Conservation (phyloP, 2,797 vertebrate genomes). For the Antrozous pallidus region DNA sequence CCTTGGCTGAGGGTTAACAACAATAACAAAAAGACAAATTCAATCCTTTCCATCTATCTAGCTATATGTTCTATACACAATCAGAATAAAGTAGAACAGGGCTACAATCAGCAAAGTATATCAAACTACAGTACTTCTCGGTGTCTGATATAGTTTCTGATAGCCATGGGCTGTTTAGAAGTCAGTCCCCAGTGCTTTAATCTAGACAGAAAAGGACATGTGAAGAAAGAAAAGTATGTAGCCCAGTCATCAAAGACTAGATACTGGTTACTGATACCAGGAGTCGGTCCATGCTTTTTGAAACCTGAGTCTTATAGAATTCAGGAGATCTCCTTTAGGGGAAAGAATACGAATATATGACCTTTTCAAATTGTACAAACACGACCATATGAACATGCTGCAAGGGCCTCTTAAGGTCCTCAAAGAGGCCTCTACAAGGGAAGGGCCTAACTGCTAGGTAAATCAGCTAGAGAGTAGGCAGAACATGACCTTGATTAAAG, state of each 20-base stretch:
- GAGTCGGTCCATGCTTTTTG: not conserved
- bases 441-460: not conserved
- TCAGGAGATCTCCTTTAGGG: not conserved
- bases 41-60: not conserved
- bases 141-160: constrained; percentile 5
- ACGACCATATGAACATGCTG: not conserved
- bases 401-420: not conserved
- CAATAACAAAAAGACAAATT: not conserved
- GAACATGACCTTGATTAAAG: too few relatives aligned
- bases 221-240: constrained; percentile 11
- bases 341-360: constrained; percentile 30
- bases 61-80: constrained; percentile 24
- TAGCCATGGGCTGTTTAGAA: not conserved
- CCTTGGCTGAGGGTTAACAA: too few relatives aligned
- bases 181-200: not conserved
- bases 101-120: not conserved
- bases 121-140: not conserved
- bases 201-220: constrained; percentile 15
- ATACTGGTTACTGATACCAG: not conserved
- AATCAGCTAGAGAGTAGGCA: not conserved
- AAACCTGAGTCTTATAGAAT: not conserved
- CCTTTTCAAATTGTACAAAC: constrained; percentile 29
- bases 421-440: not conserved
- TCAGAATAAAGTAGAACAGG: constrained; percentile 17
- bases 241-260: constrained; percentile 3